Evolutionary conservation across 2,888 invertebrate species (phyloP).

Genomic region (Lithophane ornitopus): DNA sequence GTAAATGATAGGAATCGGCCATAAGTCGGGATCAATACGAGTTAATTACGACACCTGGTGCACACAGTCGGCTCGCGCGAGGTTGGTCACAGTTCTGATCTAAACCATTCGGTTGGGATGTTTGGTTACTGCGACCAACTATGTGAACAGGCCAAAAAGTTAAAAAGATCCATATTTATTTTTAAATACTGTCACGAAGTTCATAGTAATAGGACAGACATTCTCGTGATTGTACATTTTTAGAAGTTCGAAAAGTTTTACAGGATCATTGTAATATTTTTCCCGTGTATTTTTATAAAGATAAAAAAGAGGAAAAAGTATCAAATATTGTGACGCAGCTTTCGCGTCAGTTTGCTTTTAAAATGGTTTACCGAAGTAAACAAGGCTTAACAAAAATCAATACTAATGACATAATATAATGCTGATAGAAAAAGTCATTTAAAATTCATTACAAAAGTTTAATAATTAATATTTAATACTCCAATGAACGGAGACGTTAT

Average conservation of each 20-base stretch:
- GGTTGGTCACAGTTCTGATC: no score
- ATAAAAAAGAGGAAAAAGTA: no score
- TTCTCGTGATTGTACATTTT: no score
- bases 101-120: no score
- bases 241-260: no score
- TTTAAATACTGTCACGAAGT: no score
- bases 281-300: background rate
- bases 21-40: background rate
- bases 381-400: slow-evolving; percentile 30
- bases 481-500: slow-evolving; percentile 28
- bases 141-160: no score
- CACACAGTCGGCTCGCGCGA: background rate
- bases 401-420: slow-evolving; percentile 45
- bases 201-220: no score
- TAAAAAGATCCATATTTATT: no score
- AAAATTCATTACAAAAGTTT: slow-evolving; percentile 61
- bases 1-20: no score
- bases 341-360: background rate
- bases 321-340: background rate
- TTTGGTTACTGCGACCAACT: no score
- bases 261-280: background rate
- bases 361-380: slow-evolving; percentile 4
- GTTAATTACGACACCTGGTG: background rate
- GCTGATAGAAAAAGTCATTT: slow-evolving; percentile 49
- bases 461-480: slow-evolving; percentile 51